Base-by-base conservation (phyloP, 2,888 invertebrate genomes). In the Heteromyza rotundicornis region DNA sequence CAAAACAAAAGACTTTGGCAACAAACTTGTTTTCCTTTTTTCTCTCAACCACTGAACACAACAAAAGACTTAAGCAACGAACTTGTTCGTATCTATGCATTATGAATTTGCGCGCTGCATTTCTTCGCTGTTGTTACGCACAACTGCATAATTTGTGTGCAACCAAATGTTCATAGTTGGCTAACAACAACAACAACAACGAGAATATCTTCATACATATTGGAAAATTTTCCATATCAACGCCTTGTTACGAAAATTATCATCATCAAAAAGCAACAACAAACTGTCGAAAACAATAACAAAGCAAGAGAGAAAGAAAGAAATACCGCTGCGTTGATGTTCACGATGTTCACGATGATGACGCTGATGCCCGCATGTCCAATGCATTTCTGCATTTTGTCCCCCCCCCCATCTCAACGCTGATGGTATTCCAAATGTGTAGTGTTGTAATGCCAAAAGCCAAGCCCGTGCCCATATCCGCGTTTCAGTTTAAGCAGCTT, bases 1-100 rank as follows among this genome's bases (percentile, higher is more conserved):
- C 10, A 57, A 72, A 63, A 68, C 75, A 64, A 76, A 80, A 80
- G 76, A 79, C 76, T 77, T 75, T 74, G 71, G 75, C 68, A 70
- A 75, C 69, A 59, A 80, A 76, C 78, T 74, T 68, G 68, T 32
- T 47, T 17, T 2, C 17, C 27, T 27, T 27, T 27, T n/a, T 10
- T 35, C 14, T 35, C 35, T 8, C 5, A 44, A 16, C n/a, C 3
- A 7, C n/a, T 17, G 8, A n/a, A 44, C n/a, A 44, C 5, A 44
- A 44, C 47, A n/a, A 44, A 44, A 44, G 47, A 44, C 47, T 44
- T 44, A 44, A 44, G 50, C 20, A 50, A 19, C 50, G 50, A 50
- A 50, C 17, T 50, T 50, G 50, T 10, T 50, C n/a, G 10, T 5
- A 14, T 40, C 10, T n/a, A 27, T 27, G 27, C 10, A 47, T 17